phyloP scores from a whole-genome alignment of 2,797 vertebrate genomes.

The Chaetophractus vellerosus region DNA sequence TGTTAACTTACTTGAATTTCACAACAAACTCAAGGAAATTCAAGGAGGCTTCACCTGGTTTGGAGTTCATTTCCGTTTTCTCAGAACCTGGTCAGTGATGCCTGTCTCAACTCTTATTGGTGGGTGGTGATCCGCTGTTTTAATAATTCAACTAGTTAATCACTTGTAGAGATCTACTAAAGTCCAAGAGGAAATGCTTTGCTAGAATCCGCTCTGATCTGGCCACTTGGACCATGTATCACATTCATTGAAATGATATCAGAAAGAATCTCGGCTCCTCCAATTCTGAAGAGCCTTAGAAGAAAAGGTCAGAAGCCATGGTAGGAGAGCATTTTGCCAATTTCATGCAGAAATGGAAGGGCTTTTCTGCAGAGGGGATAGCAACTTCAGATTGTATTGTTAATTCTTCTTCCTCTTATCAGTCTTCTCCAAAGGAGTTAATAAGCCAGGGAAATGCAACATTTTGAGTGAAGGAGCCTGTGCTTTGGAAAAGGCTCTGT shows the following conservation, averaged over 20 bases:
- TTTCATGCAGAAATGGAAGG: background rate
- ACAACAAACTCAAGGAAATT: background rate
- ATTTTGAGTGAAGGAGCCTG: slow-evolving; percentile 87
- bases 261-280: background rate
- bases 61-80: slow-evolving; percentile 51
- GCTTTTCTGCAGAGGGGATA: background rate
- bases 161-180: slow-evolving; percentile 54
- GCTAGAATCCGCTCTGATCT: slow-evolving; percentile 48
- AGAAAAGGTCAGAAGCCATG: background rate
- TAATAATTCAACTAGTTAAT: slow-evolving; percentile 39
- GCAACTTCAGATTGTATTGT: slow-evolving; percentile 10
- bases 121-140: slow-evolving; percentile 30
- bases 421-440: slow-evolving; percentile 83
- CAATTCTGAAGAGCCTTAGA: background rate
- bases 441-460: slow-evolving; percentile 87
- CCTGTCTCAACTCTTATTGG: background rate
- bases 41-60: background rate
- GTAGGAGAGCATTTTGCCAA: background rate
- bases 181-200: slow-evolving; percentile 38
- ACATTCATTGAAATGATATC: background rate
- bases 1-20: slow-evolving; percentile 74
- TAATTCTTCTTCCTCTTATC: slow-evolving; percentile 71
- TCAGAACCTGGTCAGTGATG: slow-evolving; percentile 32
- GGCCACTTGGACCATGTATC: background rate
- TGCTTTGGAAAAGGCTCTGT: slow-evolving; percentile 87